Evolutionary conservation across 2,113 vertebrate species (phyloP).

Genomic region (Xiphophorus couchianus): DNA sequence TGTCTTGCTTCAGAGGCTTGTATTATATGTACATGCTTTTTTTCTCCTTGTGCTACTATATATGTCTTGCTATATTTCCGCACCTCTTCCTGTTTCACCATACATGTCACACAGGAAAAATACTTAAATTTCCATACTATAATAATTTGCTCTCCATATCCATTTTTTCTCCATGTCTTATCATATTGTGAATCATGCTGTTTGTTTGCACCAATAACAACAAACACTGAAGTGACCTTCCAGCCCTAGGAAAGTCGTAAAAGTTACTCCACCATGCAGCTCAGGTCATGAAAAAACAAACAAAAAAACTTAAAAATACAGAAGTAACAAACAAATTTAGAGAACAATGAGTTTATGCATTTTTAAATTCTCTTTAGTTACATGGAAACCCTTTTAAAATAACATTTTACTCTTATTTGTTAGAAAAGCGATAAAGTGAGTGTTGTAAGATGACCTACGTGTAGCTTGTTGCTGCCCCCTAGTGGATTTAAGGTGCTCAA

Average conservation of each 20-base stretch:
- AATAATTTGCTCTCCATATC: neutral
- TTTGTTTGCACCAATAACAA: neutral
- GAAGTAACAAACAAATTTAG: neutral
- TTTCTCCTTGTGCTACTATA: too few relatives aligned
- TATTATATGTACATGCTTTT: too few relatives aligned
- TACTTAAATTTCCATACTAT: neutral
- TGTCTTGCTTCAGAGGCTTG: neutral
- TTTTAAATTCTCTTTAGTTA: neutral
- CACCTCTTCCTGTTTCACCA: neutral
- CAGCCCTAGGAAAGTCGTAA: neutral
- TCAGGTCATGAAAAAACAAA: neutral
- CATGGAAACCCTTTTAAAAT: neutral
- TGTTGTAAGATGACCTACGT: rapidly evolving
- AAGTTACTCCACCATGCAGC: neutral
- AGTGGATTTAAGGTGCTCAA: slow-evolving; percentile 32
- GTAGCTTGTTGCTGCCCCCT: slow-evolving; percentile 67
- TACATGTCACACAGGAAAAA: neutral
- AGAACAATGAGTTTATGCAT: neutral
- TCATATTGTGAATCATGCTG: neutral
- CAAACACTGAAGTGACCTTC: neutral
- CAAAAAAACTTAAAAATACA: neutral
- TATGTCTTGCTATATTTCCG: neutral
- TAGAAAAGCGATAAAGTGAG: neutral
- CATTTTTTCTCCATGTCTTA: neutral
- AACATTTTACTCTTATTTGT: neutral